These are phyloP conservation scores for Oxycera nigricornis DNA, from an alignment of 2,888 invertebrate genomes.

Conservation along the genomic window DNA sequence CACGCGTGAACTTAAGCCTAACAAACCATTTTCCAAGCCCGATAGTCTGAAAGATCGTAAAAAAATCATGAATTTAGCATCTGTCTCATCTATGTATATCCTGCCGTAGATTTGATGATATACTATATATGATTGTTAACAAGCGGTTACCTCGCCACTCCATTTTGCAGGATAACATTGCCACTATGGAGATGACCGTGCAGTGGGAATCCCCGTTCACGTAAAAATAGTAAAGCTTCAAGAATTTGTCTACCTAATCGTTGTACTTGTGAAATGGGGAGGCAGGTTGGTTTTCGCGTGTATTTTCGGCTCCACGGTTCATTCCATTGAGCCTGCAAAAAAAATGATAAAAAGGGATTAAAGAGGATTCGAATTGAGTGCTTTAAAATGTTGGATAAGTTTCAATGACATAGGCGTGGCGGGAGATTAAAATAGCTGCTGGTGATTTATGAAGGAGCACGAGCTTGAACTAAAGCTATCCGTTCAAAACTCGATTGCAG, in stretches of 20 bases:
- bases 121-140: neutral
- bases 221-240: slow-evolving; percentile 84
- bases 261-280: slow-evolving; percentile 82
- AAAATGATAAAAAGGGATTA: no score
- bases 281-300: slow-evolving; percentile 70
- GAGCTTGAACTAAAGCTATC: no score
- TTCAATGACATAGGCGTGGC: no score
- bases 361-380: no score
- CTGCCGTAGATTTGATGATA: slow-evolving; percentile 8
- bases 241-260: slow-evolving; percentile 86
- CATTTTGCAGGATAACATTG: slow-evolving; percentile 90
- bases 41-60: slow-evolving; percentile 76
- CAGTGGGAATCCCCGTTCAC: slow-evolving; percentile 86
- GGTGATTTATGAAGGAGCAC: no score
- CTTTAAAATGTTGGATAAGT: no score
- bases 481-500: no score
- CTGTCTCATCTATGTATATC: no score
- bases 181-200: slow-evolving; percentile 89
- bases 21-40: slow-evolving; percentile 84
- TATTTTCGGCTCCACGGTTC: slow-evolving; percentile 83
- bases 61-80: no score
- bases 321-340: slow-evolving; percentile 76
- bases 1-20: slow-evolving; percentile 71
- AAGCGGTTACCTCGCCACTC: slow-evolving; percentile 80
- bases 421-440: no score